Evolutionary conservation across 2,113 vertebrate genomes (phyloP), one percentile per base, ranked within the genome.

Genomic region (Neotoma lepida): DNA sequence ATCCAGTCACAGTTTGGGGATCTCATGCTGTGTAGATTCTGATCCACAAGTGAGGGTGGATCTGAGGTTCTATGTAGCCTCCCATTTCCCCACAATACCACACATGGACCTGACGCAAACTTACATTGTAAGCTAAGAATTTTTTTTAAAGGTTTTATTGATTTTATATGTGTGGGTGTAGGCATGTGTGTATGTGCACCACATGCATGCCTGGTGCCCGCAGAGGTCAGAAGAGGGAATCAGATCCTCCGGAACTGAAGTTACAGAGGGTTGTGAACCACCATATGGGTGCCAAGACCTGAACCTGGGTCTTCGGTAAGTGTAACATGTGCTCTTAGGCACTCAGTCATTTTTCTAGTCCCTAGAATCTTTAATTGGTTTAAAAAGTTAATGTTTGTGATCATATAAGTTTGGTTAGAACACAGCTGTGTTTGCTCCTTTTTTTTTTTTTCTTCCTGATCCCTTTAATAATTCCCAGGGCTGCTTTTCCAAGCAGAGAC

Each of bases 1-100:
- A 6, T 9, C 24, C 8, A 3, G 6, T 4, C 39, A 4, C 17
- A n/a, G 1, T n/a, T 26, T 18, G 20, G 33, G n/a, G 44, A 0
- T 46, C 68, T 88, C 15, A n/a, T 0, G 13, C 20, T 2, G 2
- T 7, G 22, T 2, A 5, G 54, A 9, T 26, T n/a, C 5, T 0
- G 0, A 6, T 54, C 22, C 7, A 2, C 41, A 41, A 41, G 22
- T 4, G 18, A 15, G n/a, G 54, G 0, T 46, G 24, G 4, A 63
- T 41, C 86, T 39, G 78, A 56, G 61, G 4, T 6, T 61, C 76
- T 73, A 9, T 8, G 17, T 41, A 9, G 15, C 26, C 41, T 35
- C 28, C 35, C 2, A 0, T 24, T 18, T 68, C 28, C 68, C 54
- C 26, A 0, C 46, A 9, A 28, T n/a, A 17, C 1, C 35, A 46